Base-by-base conservation (phyloP, 1,140 invertebrate genomes). In the Spodoptera frugiperda region DNA sequence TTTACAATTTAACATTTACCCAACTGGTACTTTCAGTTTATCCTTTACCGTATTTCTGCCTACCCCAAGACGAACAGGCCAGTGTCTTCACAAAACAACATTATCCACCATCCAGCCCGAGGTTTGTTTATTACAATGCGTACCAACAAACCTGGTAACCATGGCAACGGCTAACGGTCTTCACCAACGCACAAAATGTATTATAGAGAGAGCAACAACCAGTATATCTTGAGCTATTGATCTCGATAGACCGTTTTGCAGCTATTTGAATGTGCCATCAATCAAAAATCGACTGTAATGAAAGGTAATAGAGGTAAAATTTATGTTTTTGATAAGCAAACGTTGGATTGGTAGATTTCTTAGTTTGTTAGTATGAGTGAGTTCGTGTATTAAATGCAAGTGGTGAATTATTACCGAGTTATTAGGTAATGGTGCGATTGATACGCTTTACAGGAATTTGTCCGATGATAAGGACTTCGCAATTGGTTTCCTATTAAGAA, bases 181-280 rank as follows among this genome's bases (percentile, higher is more conserved):
- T 15, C 48, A 59, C 48, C 25, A 76, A 76, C 55, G 53, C 79
- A 78, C 72, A 81, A 72, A 81, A 81, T 74, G 76, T 61, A 72
- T 81, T 25, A 68, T 70, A 74, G 63, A 68, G 75, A 81, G 76
- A 81, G 46, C 55, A 81, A 76, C 67, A 2, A 75, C 53, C 55
- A 44, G 49, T 54, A 44, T 78, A 80, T 80, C 76, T 48, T 51
- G 55, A 65, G 61, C 78, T 63, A 48, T 53, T 59, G 68, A 78
- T 81, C 67, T 73, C 15, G 17, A 71, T 71, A 71, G 49, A 49
- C 15, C 1, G 3, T 49, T 15, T 39, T 54, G 30, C 51, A 12
- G 14, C 10, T 71, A 12, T 19, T 6, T n/a, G 8, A 53, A 10
- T 15, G 11, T 1, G 11, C 14, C 12, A 12, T 17, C 51, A 71